Conservation (phyloP, 2,888 invertebrate species). For the Hydropsyche betteni region DNA sequence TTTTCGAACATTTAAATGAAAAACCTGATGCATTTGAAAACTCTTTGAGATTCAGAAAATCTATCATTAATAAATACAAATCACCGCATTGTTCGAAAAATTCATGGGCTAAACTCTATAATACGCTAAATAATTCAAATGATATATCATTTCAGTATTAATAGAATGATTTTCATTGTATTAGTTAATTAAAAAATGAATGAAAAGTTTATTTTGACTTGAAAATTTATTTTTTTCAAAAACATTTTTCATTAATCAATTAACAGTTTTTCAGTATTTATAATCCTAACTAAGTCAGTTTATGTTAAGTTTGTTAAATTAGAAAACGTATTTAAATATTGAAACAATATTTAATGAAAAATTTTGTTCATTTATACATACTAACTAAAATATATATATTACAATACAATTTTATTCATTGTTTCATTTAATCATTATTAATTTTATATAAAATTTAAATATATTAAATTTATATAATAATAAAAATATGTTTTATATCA, state of each 20-base stretch:
- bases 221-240: too few relatives aligned
- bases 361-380: neutral
- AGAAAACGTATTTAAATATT: too few relatives aligned
- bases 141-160: neutral
- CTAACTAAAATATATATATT: neutral
- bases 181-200: neutral
- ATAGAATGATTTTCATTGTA: neutral
- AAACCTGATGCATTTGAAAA: constrained; percentile 71
- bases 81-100: neutral
- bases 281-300: too few relatives aligned
- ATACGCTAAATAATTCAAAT: neutral
- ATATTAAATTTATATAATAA: too few relatives aligned
- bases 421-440: too few relatives aligned
- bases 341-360: neutral
- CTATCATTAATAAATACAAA: constrained; percentile 34
- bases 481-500: too few relatives aligned
- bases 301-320: too few relatives aligned
- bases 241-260: too few relatives aligned
- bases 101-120: neutral
- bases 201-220: too few relatives aligned
- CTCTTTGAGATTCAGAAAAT: constrained; percentile 63
- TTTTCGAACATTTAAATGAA: constrained; percentile 64
- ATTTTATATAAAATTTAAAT: too few relatives aligned
- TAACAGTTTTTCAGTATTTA: too few relatives aligned
- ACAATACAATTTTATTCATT: too few relatives aligned